Base-by-base conservation (phyloP, 2,888 invertebrate genomes). In the Gibbula magus region DNA sequence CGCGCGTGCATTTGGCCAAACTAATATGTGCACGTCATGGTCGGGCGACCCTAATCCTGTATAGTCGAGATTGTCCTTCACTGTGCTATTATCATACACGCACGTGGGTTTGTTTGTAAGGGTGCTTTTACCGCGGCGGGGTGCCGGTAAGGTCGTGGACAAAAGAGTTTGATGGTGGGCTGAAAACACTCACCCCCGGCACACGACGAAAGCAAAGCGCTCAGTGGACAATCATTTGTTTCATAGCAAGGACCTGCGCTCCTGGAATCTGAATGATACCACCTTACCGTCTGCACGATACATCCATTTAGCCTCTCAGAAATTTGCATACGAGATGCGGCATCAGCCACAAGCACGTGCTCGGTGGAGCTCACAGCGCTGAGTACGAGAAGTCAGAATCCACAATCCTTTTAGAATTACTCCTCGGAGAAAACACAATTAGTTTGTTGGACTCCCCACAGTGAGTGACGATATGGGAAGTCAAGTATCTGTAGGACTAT, bases 21-120 rank as follows among this genome's bases (percentile, higher is more conserved):
- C 22, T 13, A 61, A 61, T 61, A 25, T 61, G 16, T 25, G 61
- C 29, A 29, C 29, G 61, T 29, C 61, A 61, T 29, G 61, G 29
- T 29, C 61, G 61, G 61, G 29, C 61, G 61, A n/a, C 29, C 61
- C 25, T 22, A 61, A 61, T 61, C 61, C 29, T 29, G 29, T 61
- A 29, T 29, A 61, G 29, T 25, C 29, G 29, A 29, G 18, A 29
- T 18, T 61, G 29, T 61, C 25, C 22, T 61, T 61, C 29, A 25
- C 61, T 10, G 61, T 4, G 29, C 25, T 61, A 45, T 45, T 45
- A 45, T 45, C 45, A 45, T 45, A 45, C 29, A 25, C 29, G 61
- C 61, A 61, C 61, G 61, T 61, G 61, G 61, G 61, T 22, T 61
- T 61, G 61, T 61, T 61, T 61, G 61, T 13, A 29, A 61, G 61